Conservation (phyloP, 2,888 invertebrate species). For the Lymantria monacha region DNA sequence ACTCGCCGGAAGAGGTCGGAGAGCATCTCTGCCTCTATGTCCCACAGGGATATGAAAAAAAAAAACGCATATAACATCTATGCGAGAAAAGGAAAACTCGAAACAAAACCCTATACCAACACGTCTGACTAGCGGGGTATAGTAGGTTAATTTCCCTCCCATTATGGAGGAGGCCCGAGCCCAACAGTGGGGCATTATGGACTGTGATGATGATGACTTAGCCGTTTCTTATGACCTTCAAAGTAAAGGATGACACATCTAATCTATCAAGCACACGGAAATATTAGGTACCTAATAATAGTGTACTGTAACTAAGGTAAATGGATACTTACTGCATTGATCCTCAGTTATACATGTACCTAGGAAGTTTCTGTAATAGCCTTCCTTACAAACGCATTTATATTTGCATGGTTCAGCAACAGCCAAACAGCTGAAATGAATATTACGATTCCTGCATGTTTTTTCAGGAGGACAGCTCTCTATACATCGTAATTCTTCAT, state of each 20-base stretch:
- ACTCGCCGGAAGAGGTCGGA: too few relatives aligned
- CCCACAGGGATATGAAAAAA: too few relatives aligned
- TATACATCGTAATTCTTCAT: conserved; percentile 1
- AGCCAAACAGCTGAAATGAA: conserved; percentile 26
- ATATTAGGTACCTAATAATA: background rate
- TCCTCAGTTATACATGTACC: conserved; percentile 37
- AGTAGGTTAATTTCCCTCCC: too few relatives aligned
- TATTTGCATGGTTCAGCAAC: background rate
- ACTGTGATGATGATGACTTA: too few relatives aligned
- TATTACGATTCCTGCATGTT: conserved; percentile 18
- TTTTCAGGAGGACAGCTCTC: conserved; percentile 5
- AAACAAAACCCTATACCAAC: too few relatives aligned
- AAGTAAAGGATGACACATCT: background rate
- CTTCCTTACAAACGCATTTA: conserved; percentile 20
- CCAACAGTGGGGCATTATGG: too few relatives aligned
- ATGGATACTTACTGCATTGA: conserved; percentile 42
- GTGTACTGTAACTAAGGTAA: background rate
- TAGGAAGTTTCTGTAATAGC: conserved; percentile 36
- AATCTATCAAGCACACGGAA: background rate
- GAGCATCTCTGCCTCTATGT: too few relatives aligned
- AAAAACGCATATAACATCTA: too few relatives aligned
- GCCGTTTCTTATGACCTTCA: too few relatives aligned
- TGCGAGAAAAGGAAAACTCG: too few relatives aligned
- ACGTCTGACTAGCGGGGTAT: too few relatives aligned
- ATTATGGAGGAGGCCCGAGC: too few relatives aligned